Evolutionary conservation across 92 coral and sea anemone genomes (phyloP).

Genomic region (Plumapathes pennacea): DNA sequence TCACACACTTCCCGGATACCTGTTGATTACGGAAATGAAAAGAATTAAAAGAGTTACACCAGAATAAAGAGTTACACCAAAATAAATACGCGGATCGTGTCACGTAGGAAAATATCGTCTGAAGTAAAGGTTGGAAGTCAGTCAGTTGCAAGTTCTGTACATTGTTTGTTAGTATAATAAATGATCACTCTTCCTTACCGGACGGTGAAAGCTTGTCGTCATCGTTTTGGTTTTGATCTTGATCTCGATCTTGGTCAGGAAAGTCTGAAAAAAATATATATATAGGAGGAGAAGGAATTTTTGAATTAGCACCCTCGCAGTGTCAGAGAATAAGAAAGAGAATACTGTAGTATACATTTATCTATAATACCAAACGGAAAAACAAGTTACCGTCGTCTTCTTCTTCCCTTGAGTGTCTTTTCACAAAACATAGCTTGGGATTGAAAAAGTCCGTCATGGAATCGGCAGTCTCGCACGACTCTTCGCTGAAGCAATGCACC

Average conservation of each 20-base stretch:
- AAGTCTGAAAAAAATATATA: background rate
- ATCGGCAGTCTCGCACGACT: slow-evolving; percentile 75
- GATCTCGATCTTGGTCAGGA: slow-evolving; percentile 22
- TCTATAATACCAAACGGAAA: background rate
- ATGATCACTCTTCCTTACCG: slow-evolving; percentile 18
- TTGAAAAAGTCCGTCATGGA: slow-evolving; percentile 66
- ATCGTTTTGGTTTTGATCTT: slow-evolving; percentile 28
- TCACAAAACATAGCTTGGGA: slow-evolving; percentile 78
- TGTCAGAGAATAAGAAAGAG: background rate
- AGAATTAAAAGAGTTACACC: no score
- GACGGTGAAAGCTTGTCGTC: slow-evolving; percentile 72
- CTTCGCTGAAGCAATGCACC: slow-evolving; percentile 65
- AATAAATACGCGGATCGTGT: background rate
- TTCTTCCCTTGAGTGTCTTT: slow-evolving; percentile 40
- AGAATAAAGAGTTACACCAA: no score
- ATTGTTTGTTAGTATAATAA: background rate
- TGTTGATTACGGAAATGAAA: no score
- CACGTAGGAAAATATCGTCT: background rate
- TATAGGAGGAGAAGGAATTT: background rate
- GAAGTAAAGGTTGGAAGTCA: no score
- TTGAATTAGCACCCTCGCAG: background rate
- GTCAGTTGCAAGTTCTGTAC: background rate
- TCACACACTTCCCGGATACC: slow-evolving; percentile 91
- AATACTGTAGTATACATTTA: background rate
- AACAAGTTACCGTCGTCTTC: slow-evolving; percentile 5